phyloP scores from a whole-genome alignment of 2,113 vertebrate genomes.

The Hyla sarda region DNA sequence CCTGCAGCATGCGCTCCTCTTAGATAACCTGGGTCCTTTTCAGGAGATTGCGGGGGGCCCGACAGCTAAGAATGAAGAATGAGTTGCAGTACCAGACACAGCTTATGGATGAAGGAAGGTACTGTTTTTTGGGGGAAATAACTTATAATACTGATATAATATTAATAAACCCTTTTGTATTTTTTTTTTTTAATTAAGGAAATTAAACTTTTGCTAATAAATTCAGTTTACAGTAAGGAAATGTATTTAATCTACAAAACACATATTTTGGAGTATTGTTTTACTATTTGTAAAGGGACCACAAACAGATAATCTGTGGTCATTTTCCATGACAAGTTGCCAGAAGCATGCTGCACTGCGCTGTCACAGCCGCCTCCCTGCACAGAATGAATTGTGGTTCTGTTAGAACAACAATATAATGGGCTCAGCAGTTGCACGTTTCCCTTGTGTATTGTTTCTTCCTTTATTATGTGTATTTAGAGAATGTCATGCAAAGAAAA shows the following conservation, averaged over 20 bases:
- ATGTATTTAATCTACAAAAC: too few relatives aligned
- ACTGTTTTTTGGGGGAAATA: neutral
- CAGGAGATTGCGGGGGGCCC: too few relatives aligned
- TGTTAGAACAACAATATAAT: constrained; percentile 66
- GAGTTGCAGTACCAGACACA: neutral
- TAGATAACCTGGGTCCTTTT: too few relatives aligned
- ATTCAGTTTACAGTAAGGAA: too few relatives aligned
- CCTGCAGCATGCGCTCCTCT: too few relatives aligned
- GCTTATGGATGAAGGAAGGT: neutral
- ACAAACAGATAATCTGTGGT: neutral
- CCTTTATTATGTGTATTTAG: constrained; percentile 69
- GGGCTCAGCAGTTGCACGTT: constrained; percentile 66
- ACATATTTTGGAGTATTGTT: neutral
- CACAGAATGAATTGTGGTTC: constrained; percentile 61
- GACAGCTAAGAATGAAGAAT: too few relatives aligned
- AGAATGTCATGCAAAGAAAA: constrained; percentile 65
- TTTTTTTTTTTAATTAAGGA: constrained; percentile 32
- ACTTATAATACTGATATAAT: too few relatives aligned
- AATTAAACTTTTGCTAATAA: neutral
- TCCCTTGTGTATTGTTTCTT: constrained; percentile 65
- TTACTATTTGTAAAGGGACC: neutral
- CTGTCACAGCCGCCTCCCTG: constrained; percentile 36
- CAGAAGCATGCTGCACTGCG: neutral
- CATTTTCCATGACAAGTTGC: constrained; percentile 12
- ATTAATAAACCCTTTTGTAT: too few relatives aligned